A percentile compares a stretch with the other conserved stretches of the same genome.
Conservation (phyloP, 2,113 vertebrate genomes). For the Perccottus glenii region DNA sequence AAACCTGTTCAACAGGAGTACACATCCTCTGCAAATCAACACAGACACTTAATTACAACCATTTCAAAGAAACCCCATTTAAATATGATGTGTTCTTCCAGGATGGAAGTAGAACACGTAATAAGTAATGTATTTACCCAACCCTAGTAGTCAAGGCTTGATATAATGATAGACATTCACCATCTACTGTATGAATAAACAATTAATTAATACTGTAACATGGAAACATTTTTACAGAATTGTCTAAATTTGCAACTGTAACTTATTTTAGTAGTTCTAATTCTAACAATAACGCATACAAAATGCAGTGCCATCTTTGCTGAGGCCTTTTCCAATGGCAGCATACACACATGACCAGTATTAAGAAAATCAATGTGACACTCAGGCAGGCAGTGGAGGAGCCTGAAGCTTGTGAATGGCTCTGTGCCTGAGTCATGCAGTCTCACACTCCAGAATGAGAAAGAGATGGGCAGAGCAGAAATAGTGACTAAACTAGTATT, state of each 20-base stretch:
- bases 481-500: constrained; percentile 23
- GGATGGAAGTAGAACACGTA: background rate
- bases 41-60: background rate
- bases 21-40: background rate
- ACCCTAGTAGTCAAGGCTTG: too few relatives aligned
- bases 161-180: too few relatives aligned
- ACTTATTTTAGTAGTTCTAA: constrained; percentile 11
- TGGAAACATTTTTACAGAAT: too few relatives aligned
- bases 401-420: constrained; percentile 54
- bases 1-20: constrained; percentile 60
- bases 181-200: too few relatives aligned
- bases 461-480: constrained; percentile 12
- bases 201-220: too few relatives aligned
- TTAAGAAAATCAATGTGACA: constrained; percentile 69
- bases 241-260: too few relatives aligned
- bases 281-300: constrained; percentile 6
- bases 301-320: constrained; percentile 18
- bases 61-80: background rate
- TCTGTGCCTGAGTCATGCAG: constrained; percentile 57
- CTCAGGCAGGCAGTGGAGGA: constrained; percentile 34
- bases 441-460: constrained; percentile 18
- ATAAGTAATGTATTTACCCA: too few relatives aligned
- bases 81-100: background rate
- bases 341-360: constrained; percentile 53
- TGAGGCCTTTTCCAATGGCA: constrained; percentile 36